Evolutionary conservation across 2,797 vertebrate genomes (phyloP).

Genomic region (Morelia viridis): DNA sequence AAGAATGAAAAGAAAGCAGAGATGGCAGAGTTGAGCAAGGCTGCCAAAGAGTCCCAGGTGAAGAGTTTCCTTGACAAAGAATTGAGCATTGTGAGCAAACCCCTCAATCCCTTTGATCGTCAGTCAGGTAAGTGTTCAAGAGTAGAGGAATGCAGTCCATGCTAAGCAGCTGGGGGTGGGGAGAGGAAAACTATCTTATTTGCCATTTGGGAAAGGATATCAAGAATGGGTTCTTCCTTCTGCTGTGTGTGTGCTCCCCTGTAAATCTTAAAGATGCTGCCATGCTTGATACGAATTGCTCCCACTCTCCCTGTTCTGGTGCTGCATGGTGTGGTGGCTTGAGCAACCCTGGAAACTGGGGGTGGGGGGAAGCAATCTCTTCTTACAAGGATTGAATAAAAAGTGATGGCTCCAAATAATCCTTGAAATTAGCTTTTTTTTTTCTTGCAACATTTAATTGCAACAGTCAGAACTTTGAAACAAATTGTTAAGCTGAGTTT

Average conservation of each 20-base stretch:
- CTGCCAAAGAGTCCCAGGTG: slow-evolving; percentile 80
- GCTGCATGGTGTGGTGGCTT: not conserved
- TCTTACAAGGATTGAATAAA: not conserved
- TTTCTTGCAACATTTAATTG: not conserved
- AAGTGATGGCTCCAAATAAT: not conserved
- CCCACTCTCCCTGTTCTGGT: not conserved
- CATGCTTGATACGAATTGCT: too few species aligned
- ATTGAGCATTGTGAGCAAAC: slow-evolving; percentile 87
- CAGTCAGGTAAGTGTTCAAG: slow-evolving; percentile 66
- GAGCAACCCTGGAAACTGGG: not conserved
- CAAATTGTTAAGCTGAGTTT: not conserved
- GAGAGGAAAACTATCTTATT: not conserved
- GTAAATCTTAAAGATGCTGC: not conserved
- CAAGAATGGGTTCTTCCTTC: not conserved
- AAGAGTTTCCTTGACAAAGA: slow-evolving; percentile 86
- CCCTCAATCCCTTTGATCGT: slow-evolving; percentile 84
- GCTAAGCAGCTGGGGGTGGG: not conserved
- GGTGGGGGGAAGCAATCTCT: not conserved
- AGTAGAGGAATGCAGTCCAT: too few species aligned
- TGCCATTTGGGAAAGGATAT: not conserved
- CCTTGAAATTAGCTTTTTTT: not conserved
- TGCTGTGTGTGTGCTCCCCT: too few species aligned
- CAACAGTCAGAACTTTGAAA: not conserved
- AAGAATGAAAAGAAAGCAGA: slow-evolving; percentile 78
- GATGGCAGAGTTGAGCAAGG: slow-evolving; percentile 79